Evolutionary conservation across 2,113 vertebrate genomes (phyloP).

Genomic region (Astur gentilis): DNA sequence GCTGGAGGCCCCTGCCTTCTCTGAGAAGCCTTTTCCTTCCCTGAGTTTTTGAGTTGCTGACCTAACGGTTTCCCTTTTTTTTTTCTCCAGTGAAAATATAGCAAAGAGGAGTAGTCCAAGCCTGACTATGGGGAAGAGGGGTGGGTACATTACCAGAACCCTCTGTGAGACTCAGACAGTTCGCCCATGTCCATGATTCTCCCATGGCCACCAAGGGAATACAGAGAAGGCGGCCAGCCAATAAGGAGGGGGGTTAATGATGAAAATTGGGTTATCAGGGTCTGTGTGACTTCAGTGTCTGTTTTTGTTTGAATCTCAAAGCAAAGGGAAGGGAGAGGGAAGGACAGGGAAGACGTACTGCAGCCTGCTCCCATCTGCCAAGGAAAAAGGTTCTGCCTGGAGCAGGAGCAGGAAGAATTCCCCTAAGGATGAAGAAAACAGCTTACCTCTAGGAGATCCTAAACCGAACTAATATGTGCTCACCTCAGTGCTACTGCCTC

Average conservation of each 20-base stretch:
- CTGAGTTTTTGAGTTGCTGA: slow-evolving; percentile 2
- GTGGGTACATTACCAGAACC: neutral
- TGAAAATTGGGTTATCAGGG: neutral
- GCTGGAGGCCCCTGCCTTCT: neutral
- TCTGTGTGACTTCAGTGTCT: neutral
- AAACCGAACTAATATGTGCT: neutral
- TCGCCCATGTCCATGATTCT: neutral
- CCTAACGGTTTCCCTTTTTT: neutral
- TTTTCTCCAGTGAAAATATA: neutral
- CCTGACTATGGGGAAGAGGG: neutral
- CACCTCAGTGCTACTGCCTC: neutral
- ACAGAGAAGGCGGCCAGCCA: neutral
- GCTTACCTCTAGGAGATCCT: neutral
- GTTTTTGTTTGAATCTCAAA: neutral
- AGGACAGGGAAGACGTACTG: neutral
- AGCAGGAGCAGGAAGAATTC: neutral
- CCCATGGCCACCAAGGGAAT: neutral
- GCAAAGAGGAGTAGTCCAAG: neutral
- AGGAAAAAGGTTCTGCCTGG: neutral
- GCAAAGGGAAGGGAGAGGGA: neutral
- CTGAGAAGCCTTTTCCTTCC: slow-evolving; percentile 29
- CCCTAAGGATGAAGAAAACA: neutral
- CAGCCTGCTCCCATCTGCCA: neutral
- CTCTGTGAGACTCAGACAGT: neutral
- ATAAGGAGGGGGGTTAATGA: neutral